Conservation (phyloP, 1,140 invertebrate species). For the Drosophila busckii region DNA sequence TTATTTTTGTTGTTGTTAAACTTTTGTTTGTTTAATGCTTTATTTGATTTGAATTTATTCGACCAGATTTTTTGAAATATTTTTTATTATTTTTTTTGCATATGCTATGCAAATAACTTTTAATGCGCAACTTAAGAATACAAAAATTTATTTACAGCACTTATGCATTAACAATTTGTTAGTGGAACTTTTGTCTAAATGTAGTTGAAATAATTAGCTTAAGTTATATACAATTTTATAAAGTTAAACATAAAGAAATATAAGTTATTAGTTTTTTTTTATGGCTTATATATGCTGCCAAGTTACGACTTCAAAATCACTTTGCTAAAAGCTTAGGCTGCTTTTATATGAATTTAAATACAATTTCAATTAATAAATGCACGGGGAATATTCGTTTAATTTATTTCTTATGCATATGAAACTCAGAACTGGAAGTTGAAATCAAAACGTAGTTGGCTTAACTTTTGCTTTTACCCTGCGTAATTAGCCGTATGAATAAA, state of each 20-base stretch:
- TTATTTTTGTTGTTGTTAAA: neutral
- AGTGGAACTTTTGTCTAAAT: constrained; percentile 19
- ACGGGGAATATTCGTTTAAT: constrained; percentile 25
- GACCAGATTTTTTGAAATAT: neutral
- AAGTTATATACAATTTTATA: constrained; percentile 14
- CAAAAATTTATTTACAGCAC: constrained; percentile 64
- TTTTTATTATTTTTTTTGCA: constrained; percentile 30
- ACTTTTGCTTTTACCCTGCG: too few relatives aligned
- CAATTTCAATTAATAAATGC: constrained; percentile 31
- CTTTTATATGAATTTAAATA: constrained; percentile 27
- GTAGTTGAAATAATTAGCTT: neutral
- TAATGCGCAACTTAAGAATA: constrained; percentile 31
- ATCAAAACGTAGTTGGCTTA: too few relatives aligned
- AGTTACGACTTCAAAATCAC: constrained; percentile 39
- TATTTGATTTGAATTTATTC: constrained; percentile 1
- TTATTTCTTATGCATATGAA: constrained; percentile 4
- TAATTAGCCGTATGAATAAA: too few relatives aligned
- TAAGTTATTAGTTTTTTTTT: constrained; percentile 3
- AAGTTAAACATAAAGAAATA: neutral
- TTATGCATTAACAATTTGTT: constrained; percentile 17
- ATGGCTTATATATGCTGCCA: constrained; percentile 15
- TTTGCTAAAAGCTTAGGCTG: constrained; percentile 33
- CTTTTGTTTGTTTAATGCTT: too few relatives aligned
- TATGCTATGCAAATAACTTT: constrained; percentile 52
- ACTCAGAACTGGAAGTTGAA: too few relatives aligned